Base-by-base conservation (phyloP, 2,888 invertebrate genomes). In the Ormyrus pomaceus region DNA sequence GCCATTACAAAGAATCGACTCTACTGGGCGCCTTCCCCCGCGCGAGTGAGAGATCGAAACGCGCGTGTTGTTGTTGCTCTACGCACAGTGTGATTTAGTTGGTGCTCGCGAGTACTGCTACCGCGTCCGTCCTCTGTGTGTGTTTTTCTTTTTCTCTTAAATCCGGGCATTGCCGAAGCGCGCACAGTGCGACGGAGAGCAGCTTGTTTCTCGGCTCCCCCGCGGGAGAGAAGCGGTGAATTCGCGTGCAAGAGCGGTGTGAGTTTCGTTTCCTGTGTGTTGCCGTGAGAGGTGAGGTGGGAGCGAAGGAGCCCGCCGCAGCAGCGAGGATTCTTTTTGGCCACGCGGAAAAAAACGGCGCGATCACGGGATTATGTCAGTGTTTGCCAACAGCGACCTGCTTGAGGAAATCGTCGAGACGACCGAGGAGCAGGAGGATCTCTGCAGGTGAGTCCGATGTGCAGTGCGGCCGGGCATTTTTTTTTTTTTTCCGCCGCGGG, bases 341-440 rank as follows among this genome's bases (percentile, higher is more conserved):
- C 13, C 11, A 3, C 8, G 34, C 46, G 48, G 61, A 7, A 77
- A 78, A 34, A 71, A 66, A 77, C 79, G 79, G 65, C 81, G 81
- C 82, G 84, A 83, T 82, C 82, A 84, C 87, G 84, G 87, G 88
- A 89, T 91, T 82, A 93, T 93, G 93, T 93, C 93, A 90, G 91
- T 92, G 90, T 92, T 92, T 91, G 91, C 89, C 86, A 90, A 89
- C 86, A 91, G 91, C 84, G 92, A 92, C 86, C 91, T 92, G 88
- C 91, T 93, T 84, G 92, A 92, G 86, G 91, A 92, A 89, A 91
- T 91, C 86, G 92, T 92, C 87, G 92, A 92, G 86, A 92, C 88
- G 86, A 91, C 92, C 86, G 93, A 93, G 83, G 90, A 90, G 82
- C 88, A 88, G 83, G 90, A 89, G 81, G 88, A 88, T 58, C 84